Evolutionary conservation across 23 tunicate genomes (phyloP).

Genomic region (Trididemnum miniatum): DNA sequence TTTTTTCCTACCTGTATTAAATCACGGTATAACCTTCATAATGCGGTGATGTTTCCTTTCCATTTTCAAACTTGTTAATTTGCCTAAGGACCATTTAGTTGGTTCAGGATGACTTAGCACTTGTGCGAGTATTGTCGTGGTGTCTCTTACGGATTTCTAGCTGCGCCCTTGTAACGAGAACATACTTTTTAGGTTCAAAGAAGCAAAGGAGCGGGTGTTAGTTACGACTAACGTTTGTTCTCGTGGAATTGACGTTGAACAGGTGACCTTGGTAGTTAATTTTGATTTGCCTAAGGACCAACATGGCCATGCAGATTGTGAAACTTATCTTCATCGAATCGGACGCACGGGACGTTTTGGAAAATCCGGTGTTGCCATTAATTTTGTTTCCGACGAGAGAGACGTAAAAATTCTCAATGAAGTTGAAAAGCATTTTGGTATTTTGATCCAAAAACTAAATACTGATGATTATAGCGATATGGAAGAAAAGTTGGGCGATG

Average conservation of each 20-base stretch:
- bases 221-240: conserved; percentile 99
- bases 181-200: conserved; percentile 80
- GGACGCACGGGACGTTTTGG: conserved; percentile 99
- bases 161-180: no score
- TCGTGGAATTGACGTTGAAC: conserved; percentile 97
- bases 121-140: no score
- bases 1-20: no score
- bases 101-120: no score
- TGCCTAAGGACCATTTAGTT: no score
- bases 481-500: conserved; percentile 81
- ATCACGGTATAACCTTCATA: no score
- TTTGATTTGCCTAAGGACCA: conserved; percentile 83
- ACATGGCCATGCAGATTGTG: conserved; percentile 72
- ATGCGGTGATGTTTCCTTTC: no score
- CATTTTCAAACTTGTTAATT: no score
- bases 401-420: conserved; percentile 61
- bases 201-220: conserved; percentile 82
- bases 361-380: conserved; percentile 97
- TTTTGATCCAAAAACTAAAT: conserved; percentile 37
- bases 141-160: no score
- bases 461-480: conserved; percentile 78
- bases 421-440: conserved; percentile 75
- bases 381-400: conserved; percentile 62
- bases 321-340: conserved; percentile 94
- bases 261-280: conserved; percentile 92